A percentile compares a stretch with the other conserved stretches of the same genome.
phyloP scores from a whole-genome alignment of 2,797 vertebrate genomes.

The Pempheris klunzingeri region DNA sequence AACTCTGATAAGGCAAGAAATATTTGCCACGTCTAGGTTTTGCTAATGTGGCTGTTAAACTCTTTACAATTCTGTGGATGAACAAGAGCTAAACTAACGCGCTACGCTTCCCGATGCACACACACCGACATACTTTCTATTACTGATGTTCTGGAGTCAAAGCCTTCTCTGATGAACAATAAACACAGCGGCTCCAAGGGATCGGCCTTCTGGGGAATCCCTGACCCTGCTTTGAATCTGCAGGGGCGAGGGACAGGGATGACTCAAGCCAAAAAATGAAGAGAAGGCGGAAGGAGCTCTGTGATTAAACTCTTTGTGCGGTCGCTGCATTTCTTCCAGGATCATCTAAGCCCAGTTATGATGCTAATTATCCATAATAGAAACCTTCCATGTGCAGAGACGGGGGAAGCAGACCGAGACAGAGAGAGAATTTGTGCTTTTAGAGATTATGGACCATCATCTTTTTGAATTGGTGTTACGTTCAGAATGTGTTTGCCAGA shows the following conservation, averaged over 20 bases:
- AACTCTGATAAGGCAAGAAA: not conserved
- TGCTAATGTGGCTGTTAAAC: conserved; percentile 13
- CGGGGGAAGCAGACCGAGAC: not conserved
- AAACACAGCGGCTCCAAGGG: conserved; percentile 70
- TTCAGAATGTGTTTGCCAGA: not conserved
- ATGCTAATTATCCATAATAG: conserved; percentile 65
- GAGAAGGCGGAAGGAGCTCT: conserved; percentile 56
- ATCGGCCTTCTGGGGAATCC: conserved; percentile 76
- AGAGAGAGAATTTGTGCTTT: conserved; percentile 14
- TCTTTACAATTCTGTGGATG: not conserved
- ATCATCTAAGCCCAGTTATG: conserved; percentile 60
- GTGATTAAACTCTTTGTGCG: conserved; percentile 62
- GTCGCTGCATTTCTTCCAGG: conserved; percentile 44
- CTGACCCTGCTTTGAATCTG: conserved; percentile 60
- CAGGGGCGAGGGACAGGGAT: conserved; percentile 46
- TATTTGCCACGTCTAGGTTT: conserved; percentile 2
- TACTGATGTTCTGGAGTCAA: conserved; percentile 45
- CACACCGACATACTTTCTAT: conserved; percentile 34
- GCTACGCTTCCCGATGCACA: not conserved
- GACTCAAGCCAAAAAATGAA: conserved; percentile 53
- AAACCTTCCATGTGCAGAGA: conserved; percentile 44
- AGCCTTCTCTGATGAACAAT: conserved; percentile 68
- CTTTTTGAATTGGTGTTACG: conserved; percentile 11
- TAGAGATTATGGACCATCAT: conserved; percentile 17
- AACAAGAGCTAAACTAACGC: conserved; percentile 30